phyloP scores from a whole-genome alignment of 2,888 invertebrate species.

The Oxytorus armatus region DNA sequence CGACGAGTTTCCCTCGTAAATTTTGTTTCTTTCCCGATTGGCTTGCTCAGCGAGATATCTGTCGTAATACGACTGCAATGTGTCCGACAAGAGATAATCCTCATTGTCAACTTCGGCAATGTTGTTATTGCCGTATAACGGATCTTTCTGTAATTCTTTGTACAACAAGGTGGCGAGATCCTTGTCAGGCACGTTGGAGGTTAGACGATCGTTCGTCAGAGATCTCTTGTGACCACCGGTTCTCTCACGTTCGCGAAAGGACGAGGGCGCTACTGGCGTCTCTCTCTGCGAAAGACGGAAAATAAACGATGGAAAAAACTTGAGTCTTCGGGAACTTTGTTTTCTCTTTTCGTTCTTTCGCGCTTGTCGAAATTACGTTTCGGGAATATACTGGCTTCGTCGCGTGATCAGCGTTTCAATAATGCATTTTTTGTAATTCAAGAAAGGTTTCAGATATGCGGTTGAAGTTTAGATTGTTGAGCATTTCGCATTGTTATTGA shows the following conservation, averaged over 20 bases:
- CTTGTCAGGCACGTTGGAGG: slow-evolving; percentile 59
- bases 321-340: not conserved
- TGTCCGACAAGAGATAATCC: slow-evolving; percentile 71
- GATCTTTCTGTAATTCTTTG: slow-evolving; percentile 72
- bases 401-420: too few relatives aligned
- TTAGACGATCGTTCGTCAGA: slow-evolving; percentile 47
- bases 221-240: slow-evolving; percentile 74
- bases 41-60: slow-evolving; percentile 70
- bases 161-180: slow-evolving; percentile 72
- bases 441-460: too few relatives aligned
- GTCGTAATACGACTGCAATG: slow-evolving; percentile 72
- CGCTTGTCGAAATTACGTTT: too few relatives aligned
- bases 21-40: slow-evolving; percentile 65
- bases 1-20: slow-evolving; percentile 71
- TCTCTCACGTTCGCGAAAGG: slow-evolving; percentile 80
- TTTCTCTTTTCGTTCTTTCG: too few relatives aligned
- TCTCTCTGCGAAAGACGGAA: too few relatives aligned
- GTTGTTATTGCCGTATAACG: slow-evolving; percentile 63
- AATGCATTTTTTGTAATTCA: too few relatives aligned
- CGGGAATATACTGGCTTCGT: too few relatives aligned
- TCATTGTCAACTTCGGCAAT: slow-evolving; percentile 70
- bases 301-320: not conserved
- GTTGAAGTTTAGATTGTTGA: too few relatives aligned
- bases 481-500: too few relatives aligned
- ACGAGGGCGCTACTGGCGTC: slow-evolving; percentile 75